These are phyloP conservation scores for Invenusta paracnida DNA, from an alignment of 2,888 invertebrate genomes.

Conservation along the genomic window DNA sequence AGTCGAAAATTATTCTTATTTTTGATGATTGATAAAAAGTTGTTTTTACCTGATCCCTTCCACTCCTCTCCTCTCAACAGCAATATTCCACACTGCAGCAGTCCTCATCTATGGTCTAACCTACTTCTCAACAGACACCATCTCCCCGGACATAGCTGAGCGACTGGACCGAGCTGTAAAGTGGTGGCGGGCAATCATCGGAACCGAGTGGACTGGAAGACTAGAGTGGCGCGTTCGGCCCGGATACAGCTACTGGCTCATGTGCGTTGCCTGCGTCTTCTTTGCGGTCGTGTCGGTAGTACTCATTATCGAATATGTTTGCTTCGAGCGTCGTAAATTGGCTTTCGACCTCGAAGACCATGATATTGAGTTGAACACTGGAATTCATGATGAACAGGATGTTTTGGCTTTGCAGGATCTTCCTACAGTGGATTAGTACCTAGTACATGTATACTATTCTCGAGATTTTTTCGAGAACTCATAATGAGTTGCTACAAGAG, in stretches of 20 bases:
- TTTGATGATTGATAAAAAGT: too few relatives aligned
- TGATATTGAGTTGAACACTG: not conserved
- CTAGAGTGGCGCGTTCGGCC: not conserved
- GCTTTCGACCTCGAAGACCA: not conserved
- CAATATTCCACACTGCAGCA: not conserved
- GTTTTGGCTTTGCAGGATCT: too few relatives aligned
- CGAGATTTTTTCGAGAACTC: too few relatives aligned
- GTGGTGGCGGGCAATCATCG: not conserved
- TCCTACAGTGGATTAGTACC: too few relatives aligned
- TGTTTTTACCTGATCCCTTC: too few relatives aligned
- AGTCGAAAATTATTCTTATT: too few relatives aligned
- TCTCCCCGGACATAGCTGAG: not conserved
- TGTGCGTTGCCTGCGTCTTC: constrained; percentile 3
- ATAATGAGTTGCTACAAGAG: too few relatives aligned
- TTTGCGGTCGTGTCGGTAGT: not conserved
- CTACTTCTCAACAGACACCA: not conserved
- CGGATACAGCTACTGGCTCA: constrained; percentile 2
- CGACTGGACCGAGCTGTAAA: not conserved
- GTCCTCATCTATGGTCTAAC: not conserved
- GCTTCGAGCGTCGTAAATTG: not conserved
- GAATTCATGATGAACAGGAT: not conserved
- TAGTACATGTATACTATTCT: too few relatives aligned
- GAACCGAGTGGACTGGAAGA: not conserved
- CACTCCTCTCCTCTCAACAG: too few relatives aligned
- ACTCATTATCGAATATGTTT: not conserved